Percentiles rank a stretch among this genome's conserved stretches.
Conservation (phyloP, 1,140 invertebrate species). For the Pentalonia nigronervosa region DNA sequence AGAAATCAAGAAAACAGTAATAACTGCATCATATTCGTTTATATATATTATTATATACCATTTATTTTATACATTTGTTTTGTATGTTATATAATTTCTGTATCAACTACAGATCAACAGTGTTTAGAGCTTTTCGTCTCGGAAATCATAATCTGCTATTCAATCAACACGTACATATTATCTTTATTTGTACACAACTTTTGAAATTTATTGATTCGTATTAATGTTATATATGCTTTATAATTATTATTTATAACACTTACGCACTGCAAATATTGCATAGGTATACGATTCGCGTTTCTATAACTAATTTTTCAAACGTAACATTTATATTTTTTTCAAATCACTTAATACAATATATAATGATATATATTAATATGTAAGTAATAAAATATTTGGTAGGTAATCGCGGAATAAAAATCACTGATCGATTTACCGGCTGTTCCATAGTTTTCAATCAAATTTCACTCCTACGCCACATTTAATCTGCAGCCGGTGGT, state of each 20-base stretch:
- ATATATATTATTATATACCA: too few relatives aligned
- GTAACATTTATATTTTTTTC: neutral
- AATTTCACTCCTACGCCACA: conserved; percentile 45
- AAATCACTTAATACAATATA: neutral
- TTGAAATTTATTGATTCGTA: neutral
- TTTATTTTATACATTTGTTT: too few relatives aligned
- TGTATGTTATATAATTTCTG: neutral
- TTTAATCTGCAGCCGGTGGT: neutral
- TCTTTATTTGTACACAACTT: neutral
- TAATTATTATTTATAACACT: neutral
- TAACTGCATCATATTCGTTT: neutral
- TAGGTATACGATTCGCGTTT: neutral
- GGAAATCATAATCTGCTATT: neutral
- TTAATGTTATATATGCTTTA: neutral
- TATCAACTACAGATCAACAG: neutral
- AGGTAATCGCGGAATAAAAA: neutral
- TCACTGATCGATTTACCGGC: neutral
- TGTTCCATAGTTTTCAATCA: conserved; percentile 24
- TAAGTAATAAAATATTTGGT: neutral
- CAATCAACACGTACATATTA: neutral
- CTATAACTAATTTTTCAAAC: neutral
- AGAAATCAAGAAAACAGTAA: too few relatives aligned
- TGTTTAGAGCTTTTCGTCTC: neutral
- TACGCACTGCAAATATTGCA: neutral
- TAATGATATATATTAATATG: neutral